These are phyloP conservation scores for Acheta domesticus DNA, from an alignment of 2,888 invertebrate genomes.

Conservation along the genomic window DNA sequence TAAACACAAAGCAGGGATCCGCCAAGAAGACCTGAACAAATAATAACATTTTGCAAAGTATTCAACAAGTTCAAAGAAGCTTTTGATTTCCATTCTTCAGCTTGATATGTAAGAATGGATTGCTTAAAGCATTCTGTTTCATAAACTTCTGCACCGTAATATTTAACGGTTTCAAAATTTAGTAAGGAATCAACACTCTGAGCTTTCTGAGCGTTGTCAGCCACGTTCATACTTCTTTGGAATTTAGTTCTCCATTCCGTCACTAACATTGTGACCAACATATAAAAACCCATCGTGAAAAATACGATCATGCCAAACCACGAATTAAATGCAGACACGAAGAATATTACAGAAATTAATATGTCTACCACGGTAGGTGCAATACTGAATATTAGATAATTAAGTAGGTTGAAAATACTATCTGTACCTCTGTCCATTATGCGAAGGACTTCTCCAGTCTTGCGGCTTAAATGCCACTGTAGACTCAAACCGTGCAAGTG, in stretches of 20 bases:
- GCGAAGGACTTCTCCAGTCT: conserved; percentile 94
- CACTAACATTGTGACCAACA: conserved; percentile 81
- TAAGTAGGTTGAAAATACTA: conserved; percentile 90
- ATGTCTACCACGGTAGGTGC: conserved; percentile 91
- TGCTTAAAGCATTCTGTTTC: conserved; percentile 84
- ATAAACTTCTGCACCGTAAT: conserved; percentile 91
- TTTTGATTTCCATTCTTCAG: conserved; percentile 86
- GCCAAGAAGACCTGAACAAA: conserved; percentile 77
- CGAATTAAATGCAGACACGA: conserved; percentile 79
- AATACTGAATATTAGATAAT: conserved; percentile 89
- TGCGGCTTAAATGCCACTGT: conserved; percentile 90
- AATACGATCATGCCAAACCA: conserved; percentile 97
- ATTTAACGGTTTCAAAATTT: conserved; percentile 98
- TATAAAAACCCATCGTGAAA: conserved; percentile 86
- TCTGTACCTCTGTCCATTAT: conserved; percentile 97
- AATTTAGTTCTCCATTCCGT: conserved; percentile 98
- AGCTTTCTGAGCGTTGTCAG: conserved; percentile 89
- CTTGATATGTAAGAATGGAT: conserved; percentile 83
- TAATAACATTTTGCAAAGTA: conserved; percentile 84
- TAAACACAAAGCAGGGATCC: conserved; percentile 88
- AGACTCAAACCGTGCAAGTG: conserved; percentile 89
- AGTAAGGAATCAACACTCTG: conserved; percentile 92
- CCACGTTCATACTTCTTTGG: conserved; percentile 87
- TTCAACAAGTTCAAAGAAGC: conserved; percentile 87
- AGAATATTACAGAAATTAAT: conserved; percentile 83